Evolutionary conservation across 2,797 vertebrate genomes (phyloP).

Genomic region (Neopelma chrysocephalum): DNA sequence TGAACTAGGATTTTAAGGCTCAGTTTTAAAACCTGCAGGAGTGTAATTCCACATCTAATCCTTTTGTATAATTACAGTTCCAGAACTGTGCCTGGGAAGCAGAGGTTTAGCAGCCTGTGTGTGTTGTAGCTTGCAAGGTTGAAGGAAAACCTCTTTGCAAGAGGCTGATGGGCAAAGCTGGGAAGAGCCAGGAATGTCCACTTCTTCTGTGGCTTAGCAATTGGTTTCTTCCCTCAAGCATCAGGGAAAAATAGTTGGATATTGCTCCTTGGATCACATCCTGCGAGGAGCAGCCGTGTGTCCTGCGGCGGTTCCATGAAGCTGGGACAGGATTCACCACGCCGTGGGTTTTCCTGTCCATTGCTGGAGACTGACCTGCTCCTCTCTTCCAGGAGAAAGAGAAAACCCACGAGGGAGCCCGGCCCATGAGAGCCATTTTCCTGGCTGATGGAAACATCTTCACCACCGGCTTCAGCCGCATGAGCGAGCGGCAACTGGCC

Average conservation of each 20-base stretch:
- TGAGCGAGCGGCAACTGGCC: conserved; percentile 94
- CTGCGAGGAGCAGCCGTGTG: accelerated
- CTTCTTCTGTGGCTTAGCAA: neutral
- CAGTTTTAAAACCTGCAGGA: conserved; percentile 37
- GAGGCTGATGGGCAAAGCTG: neutral
- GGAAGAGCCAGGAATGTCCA: neutral
- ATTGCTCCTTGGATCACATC: neutral
- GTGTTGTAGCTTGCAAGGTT: neutral
- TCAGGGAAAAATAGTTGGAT: neutral
- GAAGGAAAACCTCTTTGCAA: neutral
- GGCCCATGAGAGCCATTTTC: conserved; percentile 97
- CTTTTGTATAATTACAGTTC: conserved; percentile 14
- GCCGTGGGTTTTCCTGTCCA: neutral
- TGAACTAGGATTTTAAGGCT: conserved; percentile 34
- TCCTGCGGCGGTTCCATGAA: neutral
- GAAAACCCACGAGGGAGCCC: conserved; percentile 92
- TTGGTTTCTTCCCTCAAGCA: neutral
- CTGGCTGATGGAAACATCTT: conserved; percentile 91
- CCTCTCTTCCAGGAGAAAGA: conserved; percentile 87
- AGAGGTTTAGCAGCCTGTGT: neutral
- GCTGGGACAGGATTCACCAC: neutral
- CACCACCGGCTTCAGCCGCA: conserved; percentile 97
- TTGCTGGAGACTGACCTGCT: neutral
- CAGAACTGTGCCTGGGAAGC: neutral
- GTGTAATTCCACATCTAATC: conserved; percentile 56